These are phyloP conservation scores for Coreius guichenoti DNA, from an alignment of 2,797 vertebrate species.

Conservation along the genomic window DNA sequence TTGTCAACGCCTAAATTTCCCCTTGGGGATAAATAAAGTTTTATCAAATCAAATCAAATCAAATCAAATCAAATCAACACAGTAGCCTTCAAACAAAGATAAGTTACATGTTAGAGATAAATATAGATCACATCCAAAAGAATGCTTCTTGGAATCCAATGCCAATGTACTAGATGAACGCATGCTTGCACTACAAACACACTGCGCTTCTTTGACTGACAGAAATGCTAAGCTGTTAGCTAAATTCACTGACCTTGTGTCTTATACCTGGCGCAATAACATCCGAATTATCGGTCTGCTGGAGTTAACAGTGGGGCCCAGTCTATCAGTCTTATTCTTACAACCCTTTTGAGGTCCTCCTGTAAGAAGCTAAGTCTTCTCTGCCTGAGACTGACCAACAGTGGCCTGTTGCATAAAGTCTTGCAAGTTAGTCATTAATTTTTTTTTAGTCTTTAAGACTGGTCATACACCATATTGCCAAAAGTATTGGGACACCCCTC, in stretches of 20 bases:
- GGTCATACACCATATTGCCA: neutral
- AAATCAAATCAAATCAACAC: no score
- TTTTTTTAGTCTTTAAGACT: neutral
- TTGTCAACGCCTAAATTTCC: no score
- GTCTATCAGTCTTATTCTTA: neutral
- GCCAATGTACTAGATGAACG: neutral
- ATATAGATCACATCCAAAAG: neutral
- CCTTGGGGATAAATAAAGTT: no score
- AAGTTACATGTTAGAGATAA: neutral
- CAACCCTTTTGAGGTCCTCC: neutral
- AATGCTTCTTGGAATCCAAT: neutral
- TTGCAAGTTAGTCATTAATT: no score
- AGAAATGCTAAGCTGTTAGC: slow-evolving; percentile 27
- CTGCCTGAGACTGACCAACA: neutral
- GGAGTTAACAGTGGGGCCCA: neutral
- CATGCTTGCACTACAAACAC: slow-evolving; percentile 3
- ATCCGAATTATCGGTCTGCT: neutral
- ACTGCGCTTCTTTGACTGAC: neutral
- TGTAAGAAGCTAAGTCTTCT: neutral
- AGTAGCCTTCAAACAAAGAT: neutral
- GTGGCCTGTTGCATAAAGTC: no score
- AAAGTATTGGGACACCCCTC: no score
- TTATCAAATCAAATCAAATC: no score
- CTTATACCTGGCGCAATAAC: neutral
- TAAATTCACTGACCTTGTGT: neutral